A percentile compares a stretch with the other conserved stretches of the same genome.
Conservation (phyloP, 2,797 vertebrate species). For the Siniperca scherzeri region DNA sequence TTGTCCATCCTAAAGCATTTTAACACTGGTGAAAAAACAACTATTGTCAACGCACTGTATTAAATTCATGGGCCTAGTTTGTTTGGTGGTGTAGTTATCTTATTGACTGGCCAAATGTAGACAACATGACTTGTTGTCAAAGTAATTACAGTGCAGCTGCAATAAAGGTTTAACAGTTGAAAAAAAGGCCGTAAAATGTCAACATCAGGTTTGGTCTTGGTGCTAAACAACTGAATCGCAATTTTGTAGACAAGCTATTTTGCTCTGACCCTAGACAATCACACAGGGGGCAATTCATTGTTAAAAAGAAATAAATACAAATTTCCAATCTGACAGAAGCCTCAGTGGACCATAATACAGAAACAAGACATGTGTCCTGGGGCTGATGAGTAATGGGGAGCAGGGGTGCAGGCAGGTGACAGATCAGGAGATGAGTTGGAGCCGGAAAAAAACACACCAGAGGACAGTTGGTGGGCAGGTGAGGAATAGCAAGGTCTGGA, state of each 20-base stretch:
- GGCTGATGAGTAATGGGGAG: constrained; percentile 44
- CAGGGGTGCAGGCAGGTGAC: constrained; percentile 58
- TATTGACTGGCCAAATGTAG: constrained; percentile 9
- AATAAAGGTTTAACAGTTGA: not conserved
- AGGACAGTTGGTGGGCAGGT: constrained; percentile 33
- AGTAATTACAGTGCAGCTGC: constrained; percentile 6
- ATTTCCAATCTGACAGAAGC: not conserved
- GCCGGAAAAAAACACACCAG: constrained; percentile 8
- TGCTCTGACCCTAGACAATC: constrained; percentile 4
- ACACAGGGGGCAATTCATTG: not conserved
- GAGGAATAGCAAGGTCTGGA: constrained; percentile 31
- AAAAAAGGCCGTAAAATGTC: not conserved
- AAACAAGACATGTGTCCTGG: not conserved
- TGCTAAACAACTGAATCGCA: not conserved
- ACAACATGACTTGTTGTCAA: constrained; percentile 3
- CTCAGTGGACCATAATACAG: not conserved
- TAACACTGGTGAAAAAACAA: not conserved
- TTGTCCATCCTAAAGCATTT: not conserved
- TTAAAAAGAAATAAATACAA: not conserved
- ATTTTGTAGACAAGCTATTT: constrained; percentile 13
- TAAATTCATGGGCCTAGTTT: constrained; percentile 9
- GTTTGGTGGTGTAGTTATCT: constrained; percentile 13
- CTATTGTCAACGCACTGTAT: not conserved
- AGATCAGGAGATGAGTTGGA: constrained; percentile 28
- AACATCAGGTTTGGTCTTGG: constrained; percentile 1